Conservation (phyloP, 1,140 invertebrate species). For the Rhynchophorus ferrugineus region DNA sequence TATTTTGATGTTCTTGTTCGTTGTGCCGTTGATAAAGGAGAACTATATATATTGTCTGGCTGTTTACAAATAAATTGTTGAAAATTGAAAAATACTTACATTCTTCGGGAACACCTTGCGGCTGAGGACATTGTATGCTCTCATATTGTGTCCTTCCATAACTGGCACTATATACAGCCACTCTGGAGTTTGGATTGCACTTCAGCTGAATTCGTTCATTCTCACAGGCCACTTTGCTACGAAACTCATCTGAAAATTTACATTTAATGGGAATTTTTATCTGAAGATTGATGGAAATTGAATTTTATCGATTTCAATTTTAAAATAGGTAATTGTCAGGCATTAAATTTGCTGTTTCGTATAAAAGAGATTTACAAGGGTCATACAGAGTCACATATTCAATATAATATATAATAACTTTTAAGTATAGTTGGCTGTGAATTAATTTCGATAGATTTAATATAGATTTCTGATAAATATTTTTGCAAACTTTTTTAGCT, state of each 20-base stretch:
- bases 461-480: too few species aligned
- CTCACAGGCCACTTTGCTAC: slow-evolving; percentile 84
- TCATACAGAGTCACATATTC: too few species aligned
- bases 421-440: too few species aligned
- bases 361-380: too few species aligned
- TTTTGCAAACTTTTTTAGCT: too few species aligned
- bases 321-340: not conserved
- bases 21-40: not conserved
- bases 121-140: slow-evolving; percentile 81
- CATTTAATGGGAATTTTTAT: slow-evolving; percentile 5
- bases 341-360: slow-evolving; percentile 12
- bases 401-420: too few species aligned
- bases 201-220: slow-evolving; percentile 76
- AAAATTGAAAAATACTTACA: slow-evolving; percentile 47
- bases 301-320: slow-evolving; percentile 1
- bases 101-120: slow-evolving; percentile 75
- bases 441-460: too few species aligned
- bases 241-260: slow-evolving; percentile 70
- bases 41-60: not conserved
- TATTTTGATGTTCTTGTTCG: not conserved
- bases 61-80: slow-evolving; percentile 1
- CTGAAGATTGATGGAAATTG: not conserved
- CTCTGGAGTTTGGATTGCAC: slow-evolving; percentile 72
- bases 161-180: slow-evolving; percentile 84
- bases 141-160: slow-evolving; percentile 85